Evolutionary conservation across 2,113 vertebrate species (phyloP), one percentile per base, ranked within the genome.

Genomic region (Cavia porcellus): DNA sequence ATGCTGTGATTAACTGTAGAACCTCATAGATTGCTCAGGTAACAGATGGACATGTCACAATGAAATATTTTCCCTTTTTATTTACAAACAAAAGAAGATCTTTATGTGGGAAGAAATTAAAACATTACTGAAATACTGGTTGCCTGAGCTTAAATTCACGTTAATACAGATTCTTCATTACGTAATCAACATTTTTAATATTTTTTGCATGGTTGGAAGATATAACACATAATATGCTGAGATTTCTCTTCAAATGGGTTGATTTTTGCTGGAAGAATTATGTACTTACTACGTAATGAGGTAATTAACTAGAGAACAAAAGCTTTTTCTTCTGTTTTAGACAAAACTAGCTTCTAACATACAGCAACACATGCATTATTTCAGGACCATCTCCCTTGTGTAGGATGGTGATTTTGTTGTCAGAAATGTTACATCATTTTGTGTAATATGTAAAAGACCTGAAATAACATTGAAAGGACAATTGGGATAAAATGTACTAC

Each of bases 221-320:
- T 97, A 93, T 96, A 98, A 98, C 98, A 97, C 92, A 97, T 98
- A 98, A 98, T 97, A 98, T 98, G 97, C 98, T 98, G 94, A 95
- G 89, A 98, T 97, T 97, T 96, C 80, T 64, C 62, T 98, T 98
- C 96, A 97, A 93, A 97, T 98, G 86, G 86, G 75, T 98, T 98
- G 96, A 95, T 98, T 98, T 98, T 97, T 97, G 98, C 95, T 61
- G 86, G 96, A 98, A 98, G 98, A 99, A 98, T 98, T 98, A 98
- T 98, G 97, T 95, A 98, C 96, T 98, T 98, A 95, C 93, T 91
- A n/a, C 83, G 95, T 98, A 99, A 98, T 98, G 98, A 98, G 94
- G 95, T 98, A 98, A 99, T 99, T 98, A 98, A 98, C 98, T 97
- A 96, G 97, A 98, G 96, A 98, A 99, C 98, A 98, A 99, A 99